Evolutionary conservation across 2,797 vertebrate species (phyloP), one percentile per base, ranked within the genome.

Genomic region (Nyctibius grandis): DNA sequence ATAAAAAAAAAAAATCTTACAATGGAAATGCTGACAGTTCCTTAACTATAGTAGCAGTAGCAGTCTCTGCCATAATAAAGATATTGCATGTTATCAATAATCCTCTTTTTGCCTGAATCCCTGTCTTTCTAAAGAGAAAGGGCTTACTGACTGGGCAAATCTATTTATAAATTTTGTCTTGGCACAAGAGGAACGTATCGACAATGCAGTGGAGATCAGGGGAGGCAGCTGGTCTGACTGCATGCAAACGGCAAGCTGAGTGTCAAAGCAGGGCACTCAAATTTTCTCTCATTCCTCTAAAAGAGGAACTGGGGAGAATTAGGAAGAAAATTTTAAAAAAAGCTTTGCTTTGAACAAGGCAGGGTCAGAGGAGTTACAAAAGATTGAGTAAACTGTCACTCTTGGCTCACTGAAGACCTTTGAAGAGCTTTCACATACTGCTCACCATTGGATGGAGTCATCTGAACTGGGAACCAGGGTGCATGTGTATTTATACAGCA

Each of bases 141-240:
- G 93, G 93, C 96, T 97, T 96, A 96, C 95, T 97, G 95, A 97
- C 91, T 89, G 97, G 96, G 92, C 94, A 96, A 97, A 96, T 97
- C 96, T 97, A 97, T 97, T 97, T 97, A 96, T 97, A 97, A 97
- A 96, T 82, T 96, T 93, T 97, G 97, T 96, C 82, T 81, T 95
- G 78, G 94, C 94, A 97, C 93, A 93, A 91, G 96, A 95, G 75
- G 85, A 93, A 65, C 51, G 14, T 59, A 91, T 56, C 40, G 73
- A 91, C 91, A 95, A 77, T 63, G 80, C 63, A 85, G 80, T 64
- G 57, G 65, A 92, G 92, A 94, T 96, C 82, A 92, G 44, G 91
- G 80, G 73, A 96, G 72, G 88, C 89, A 95, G 91, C 89, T 85
- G 79, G 81, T 40, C 75, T 80, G 92, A 68, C 85, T 77, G 94